Evolutionary conservation across 2,797 vertebrate genomes (phyloP).

Genomic region (Tangara arthus): DNA sequence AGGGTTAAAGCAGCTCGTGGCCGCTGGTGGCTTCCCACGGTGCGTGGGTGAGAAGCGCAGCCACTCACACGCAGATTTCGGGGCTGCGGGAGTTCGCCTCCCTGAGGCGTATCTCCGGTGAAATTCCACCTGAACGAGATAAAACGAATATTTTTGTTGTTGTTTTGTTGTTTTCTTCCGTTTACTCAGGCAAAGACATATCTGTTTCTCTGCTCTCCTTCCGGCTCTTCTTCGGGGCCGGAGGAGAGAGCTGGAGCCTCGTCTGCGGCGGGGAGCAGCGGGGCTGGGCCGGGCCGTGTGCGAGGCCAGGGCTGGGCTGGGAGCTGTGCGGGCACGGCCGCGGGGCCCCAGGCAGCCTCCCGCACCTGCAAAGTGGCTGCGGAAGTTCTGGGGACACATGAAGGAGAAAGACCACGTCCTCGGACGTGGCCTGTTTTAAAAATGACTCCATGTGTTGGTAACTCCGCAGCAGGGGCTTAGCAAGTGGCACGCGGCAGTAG

Average conservation of each 20-base stretch:
- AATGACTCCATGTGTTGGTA: rapidly evolving
- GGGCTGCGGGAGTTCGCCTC: not conserved
- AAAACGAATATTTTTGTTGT: not conserved
- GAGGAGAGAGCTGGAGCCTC: not conserved
- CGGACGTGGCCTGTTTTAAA: not conserved
- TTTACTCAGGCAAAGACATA: rapidly evolving
- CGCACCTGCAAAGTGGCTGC: not conserved
- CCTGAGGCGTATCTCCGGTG: not conserved
- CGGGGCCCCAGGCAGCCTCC: not conserved
- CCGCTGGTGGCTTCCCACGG: not conserved
- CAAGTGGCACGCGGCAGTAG: not conserved
- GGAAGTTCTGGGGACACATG: not conserved
- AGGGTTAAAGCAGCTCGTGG: not conserved
- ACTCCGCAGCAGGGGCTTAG: not conserved
- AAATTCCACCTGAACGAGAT: not conserved
- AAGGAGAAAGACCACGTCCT: not conserved
- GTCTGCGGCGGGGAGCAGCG: not conserved
- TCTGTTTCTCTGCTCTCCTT: not conserved
- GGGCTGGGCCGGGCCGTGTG: too few relatives aligned
- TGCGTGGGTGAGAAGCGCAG: not conserved
- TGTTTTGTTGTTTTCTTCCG: rapidly evolving
- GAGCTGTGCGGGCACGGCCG: rapidly evolving
- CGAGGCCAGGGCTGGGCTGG: too few relatives aligned
- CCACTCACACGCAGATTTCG: not conserved
- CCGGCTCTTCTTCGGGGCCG: not conserved